These are phyloP conservation scores for Chironomus tepperi DNA, from an alignment of 1,140 invertebrate species.

Conservation along the genomic window DNA sequence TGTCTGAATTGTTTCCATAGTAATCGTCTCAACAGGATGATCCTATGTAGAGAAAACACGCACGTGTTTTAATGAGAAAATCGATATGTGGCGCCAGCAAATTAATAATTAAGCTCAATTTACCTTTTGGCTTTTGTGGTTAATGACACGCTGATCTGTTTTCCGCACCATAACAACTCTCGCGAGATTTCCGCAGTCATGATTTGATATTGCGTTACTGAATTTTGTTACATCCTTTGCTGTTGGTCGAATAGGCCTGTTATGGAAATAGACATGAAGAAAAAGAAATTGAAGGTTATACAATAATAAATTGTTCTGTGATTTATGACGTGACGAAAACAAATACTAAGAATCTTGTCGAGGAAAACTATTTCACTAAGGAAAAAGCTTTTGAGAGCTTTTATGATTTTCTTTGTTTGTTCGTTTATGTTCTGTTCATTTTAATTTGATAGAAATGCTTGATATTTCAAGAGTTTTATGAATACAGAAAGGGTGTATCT, in stretches of 20 bases:
- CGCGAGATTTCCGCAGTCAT: slow-evolving; percentile 48
- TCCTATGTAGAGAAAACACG: slow-evolving; percentile 29
- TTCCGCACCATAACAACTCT: slow-evolving; percentile 55
- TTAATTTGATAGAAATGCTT: no score
- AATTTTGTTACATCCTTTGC: slow-evolving; percentile 1
- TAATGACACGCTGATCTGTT: slow-evolving; percentile 46
- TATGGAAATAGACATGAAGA: neutral
- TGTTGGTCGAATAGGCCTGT: neutral
- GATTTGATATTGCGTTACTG: slow-evolving; percentile 29
- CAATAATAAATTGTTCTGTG: no score
- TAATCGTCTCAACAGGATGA: slow-evolving; percentile 47
- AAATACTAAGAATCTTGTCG: no score
- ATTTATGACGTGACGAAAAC: no score
- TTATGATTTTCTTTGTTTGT: neutral
- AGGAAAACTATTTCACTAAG: neutral
- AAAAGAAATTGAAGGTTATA: neutral
- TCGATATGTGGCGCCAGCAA: neutral
- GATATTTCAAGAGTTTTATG: no score
- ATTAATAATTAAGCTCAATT: neutral
- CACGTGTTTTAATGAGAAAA: neutral
- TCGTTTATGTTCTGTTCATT: no score
- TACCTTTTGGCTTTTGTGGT: slow-evolving; percentile 26
- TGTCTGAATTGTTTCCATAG: slow-evolving; percentile 51
- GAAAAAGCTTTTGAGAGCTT: neutral
- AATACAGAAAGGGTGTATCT: no score